Evolutionary conservation across 1,140 invertebrate species (phyloP).

Genomic region (Drosophila virilis): DNA sequence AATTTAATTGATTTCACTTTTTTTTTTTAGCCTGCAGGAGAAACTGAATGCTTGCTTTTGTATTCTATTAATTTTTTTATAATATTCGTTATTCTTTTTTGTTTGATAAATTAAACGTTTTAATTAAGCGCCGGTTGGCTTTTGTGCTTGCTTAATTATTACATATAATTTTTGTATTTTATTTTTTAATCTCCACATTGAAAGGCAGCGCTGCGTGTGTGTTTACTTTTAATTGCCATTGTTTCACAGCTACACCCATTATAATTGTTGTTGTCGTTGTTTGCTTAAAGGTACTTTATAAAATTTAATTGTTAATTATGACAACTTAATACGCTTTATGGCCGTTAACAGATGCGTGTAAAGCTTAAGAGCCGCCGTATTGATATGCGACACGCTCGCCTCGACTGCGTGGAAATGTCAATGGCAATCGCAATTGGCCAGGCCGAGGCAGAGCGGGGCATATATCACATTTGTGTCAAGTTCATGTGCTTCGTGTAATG

Average conservation of each 20-base stretch:
- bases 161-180: slow-evolving; percentile 33
- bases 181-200: slow-evolving; percentile 12
- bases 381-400: slow-evolving; percentile 20
- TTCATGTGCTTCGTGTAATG: slow-evolving; percentile 53
- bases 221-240: slow-evolving; percentile 68
- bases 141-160: slow-evolving; percentile 41
- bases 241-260: slow-evolving; percentile 3
- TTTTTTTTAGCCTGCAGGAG: no score
- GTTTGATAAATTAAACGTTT: slow-evolving; percentile 25
- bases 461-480: slow-evolving; percentile 52
- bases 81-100: slow-evolving; percentile 14
- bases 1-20: slow-evolving; percentile 46
- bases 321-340: slow-evolving; percentile 30
- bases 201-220: slow-evolving; percentile 14
- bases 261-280: not conserved
- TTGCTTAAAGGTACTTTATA: not conserved
- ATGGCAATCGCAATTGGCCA: slow-evolving; percentile 9
- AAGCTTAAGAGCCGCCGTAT: slow-evolving; percentile 16
- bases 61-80: slow-evolving; percentile 34
- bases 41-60: no score
- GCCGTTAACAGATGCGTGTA: slow-evolving; percentile 25
- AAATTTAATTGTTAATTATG: slow-evolving; percentile 20
- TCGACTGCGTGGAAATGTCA: slow-evolving; percentile 7
- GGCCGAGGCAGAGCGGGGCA: not conserved
- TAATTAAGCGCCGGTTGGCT: slow-evolving; percentile 26